phyloP scores from a whole-genome alignment of 2,113 vertebrate genomes.

The Grus americana region DNA sequence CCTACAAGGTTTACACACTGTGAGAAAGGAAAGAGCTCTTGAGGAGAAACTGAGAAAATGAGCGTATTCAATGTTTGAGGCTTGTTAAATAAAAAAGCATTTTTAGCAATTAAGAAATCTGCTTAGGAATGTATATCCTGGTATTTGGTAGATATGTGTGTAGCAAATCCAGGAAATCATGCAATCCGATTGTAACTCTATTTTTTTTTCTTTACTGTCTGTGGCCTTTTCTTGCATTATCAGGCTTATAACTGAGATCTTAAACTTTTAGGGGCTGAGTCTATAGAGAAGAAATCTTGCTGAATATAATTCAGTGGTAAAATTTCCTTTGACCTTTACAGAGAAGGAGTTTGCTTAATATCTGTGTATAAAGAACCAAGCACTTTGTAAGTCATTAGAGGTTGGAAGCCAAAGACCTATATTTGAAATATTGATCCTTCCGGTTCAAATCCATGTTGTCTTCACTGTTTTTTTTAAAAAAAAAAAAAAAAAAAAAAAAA shows the following conservation, averaged over 20 bases:
- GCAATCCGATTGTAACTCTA: background rate
- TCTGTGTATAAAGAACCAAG: background rate
- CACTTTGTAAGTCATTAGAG: background rate
- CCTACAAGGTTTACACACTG: background rate
- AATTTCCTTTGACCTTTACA: slow-evolving; percentile 17
- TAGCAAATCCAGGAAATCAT: background rate
- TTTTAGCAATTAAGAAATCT: background rate
- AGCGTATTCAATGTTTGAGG: background rate
- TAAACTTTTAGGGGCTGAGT: background rate
- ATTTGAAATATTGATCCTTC: background rate
- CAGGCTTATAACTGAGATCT: background rate
- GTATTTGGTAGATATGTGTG: background rate
- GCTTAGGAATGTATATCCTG: background rate
- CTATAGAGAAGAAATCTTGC: background rate
- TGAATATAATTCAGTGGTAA: background rate
- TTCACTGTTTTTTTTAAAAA: background rate
- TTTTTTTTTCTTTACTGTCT: background rate
- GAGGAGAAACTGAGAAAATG: background rate
- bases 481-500: too few relatives aligned
- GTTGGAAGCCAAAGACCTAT: background rate
- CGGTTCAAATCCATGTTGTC: background rate
- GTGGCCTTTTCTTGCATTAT: background rate
- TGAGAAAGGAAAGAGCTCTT: background rate
- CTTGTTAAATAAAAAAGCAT: background rate
- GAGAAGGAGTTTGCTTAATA: background rate